phyloP scores from a whole-genome alignment of 2,797 vertebrate genomes.

The Myotis vivesi region DNA sequence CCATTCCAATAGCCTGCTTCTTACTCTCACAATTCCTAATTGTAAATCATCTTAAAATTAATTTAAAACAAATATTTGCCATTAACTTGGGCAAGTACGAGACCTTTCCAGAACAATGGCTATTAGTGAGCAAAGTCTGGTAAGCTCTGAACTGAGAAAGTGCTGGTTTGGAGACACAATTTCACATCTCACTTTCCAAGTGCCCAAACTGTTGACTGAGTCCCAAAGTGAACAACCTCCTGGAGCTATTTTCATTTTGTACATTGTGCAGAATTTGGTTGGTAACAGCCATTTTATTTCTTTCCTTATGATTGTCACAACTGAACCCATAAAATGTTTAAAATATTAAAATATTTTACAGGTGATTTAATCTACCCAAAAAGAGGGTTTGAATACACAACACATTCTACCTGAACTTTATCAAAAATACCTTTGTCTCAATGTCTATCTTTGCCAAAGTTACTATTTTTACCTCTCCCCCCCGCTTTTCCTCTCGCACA shows the following conservation, averaged over 20 bases:
- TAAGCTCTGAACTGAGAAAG: neutral
- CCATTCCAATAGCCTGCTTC: neutral
- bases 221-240: neutral
- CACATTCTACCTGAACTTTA: neutral
- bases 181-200: neutral
- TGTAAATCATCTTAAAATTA: neutral
- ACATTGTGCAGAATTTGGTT: neutral
- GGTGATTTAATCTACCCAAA: neutral
- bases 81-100: neutral
- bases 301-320: neutral
- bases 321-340: neutral
- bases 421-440: slow-evolving; percentile 1
- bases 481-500: neutral
- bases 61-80: neutral
- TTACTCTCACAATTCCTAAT: neutral
- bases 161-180: neutral
- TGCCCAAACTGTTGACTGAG: neutral
- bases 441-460: neutral
- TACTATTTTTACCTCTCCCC: neutral
- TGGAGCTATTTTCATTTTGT: slow-evolving; percentile 5
- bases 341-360: neutral
- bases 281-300: neutral
- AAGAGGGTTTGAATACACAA: neutral
- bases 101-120: neutral
- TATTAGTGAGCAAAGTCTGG: neutral